Conservation (phyloP, 1,140 invertebrate species). For the Hormaphis cornu region DNA sequence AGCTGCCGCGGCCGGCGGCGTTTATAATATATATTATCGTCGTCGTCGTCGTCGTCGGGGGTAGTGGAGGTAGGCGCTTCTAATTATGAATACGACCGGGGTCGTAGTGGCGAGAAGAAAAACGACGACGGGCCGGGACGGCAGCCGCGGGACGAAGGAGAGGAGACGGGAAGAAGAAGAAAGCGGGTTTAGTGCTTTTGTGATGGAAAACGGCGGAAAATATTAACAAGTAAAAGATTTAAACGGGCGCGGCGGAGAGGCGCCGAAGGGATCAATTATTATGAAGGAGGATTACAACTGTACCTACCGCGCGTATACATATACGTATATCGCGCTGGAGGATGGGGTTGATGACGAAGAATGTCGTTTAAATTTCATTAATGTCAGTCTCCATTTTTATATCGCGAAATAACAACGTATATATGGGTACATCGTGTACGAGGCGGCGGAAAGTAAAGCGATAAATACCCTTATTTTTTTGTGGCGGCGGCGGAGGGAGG, state of each 20-base stretch:
- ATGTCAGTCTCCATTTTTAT: conserved; percentile 25
- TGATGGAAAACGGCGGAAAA: conserved; percentile 28
- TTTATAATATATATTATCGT: too few relatives aligned
- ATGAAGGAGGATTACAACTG: conserved; percentile 21
- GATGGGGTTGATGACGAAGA: conserved; percentile 31
- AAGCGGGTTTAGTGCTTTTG: conserved; percentile 24
- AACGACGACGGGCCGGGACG: not conserved
- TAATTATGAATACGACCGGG: conserved; percentile 28
- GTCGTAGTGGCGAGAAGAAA: not conserved
- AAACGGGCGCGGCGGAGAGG: not conserved
- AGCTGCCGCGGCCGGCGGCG: not conserved
- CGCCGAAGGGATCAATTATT: conserved; percentile 29
- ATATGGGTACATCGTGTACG: too few relatives aligned
- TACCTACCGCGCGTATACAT: too few relatives aligned
- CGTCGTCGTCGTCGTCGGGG: not conserved
- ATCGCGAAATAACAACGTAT: not conserved
- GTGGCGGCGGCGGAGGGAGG: too few relatives aligned
- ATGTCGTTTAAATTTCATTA: conserved; percentile 33
- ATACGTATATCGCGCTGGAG: too few relatives aligned
- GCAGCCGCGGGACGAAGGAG: not conserved
- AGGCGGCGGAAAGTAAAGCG: too few relatives aligned
- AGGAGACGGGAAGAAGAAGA: conserved; percentile 4
- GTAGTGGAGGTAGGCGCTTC: not conserved
- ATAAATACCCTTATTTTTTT: too few relatives aligned
- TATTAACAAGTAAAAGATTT: conserved; percentile 32